Evolutionary conservation across 2,113 vertebrate genomes (phyloP).

Genomic region (Baryphthengus martii): DNA sequence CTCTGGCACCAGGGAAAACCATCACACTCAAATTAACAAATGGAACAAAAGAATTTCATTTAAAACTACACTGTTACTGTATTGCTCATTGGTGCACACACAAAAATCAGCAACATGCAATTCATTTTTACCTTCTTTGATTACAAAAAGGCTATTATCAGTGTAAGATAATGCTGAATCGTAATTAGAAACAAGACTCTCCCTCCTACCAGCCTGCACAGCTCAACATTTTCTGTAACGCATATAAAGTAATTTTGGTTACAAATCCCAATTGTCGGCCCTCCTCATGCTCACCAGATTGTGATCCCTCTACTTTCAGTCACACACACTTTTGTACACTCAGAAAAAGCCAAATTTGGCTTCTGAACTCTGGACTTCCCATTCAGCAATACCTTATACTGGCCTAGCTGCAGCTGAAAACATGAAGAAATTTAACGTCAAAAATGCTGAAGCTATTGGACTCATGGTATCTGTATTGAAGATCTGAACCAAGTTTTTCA

Average conservation of each 20-base stretch:
- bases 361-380: neutral
- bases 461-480: neutral
- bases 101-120: neutral
- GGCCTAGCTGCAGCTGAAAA: neutral
- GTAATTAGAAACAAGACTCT: conserved; percentile 33
- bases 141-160: conserved; percentile 41
- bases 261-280: neutral
- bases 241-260: neutral
- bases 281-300: neutral
- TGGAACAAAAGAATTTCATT: conserved; percentile 50
- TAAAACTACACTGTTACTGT: conserved; percentile 22
- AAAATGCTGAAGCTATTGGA: neutral
- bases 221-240: neutral
- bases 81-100: neutral
- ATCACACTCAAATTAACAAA: conserved; percentile 52
- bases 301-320: neutral
- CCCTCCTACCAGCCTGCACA: neutral
- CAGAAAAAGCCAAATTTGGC: neutral
- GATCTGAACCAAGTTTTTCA: neutral
- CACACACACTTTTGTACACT: neutral
- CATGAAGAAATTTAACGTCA: neutral
- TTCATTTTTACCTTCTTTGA: conserved; percentile 33
- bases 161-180: neutral
- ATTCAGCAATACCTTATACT: neutral
- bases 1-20: conserved; percentile 18